These are phyloP conservation scores for Hippocampus abdominalis DNA, from an alignment of 2,113 vertebrate species.

Conservation along the genomic window DNA sequence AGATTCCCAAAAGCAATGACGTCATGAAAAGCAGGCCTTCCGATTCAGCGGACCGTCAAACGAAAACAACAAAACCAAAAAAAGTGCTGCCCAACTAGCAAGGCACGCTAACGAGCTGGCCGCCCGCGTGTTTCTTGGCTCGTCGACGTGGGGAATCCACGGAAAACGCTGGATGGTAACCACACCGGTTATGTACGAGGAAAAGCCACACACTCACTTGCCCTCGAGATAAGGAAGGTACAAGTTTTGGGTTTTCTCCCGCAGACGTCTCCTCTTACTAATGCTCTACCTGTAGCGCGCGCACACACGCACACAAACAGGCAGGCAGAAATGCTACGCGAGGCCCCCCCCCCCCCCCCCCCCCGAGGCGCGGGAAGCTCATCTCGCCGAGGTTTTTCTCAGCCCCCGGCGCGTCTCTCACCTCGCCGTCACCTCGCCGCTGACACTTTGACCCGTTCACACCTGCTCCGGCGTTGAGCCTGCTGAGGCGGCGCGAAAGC, in stretches of 20 bases:
- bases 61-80: too few relatives aligned
- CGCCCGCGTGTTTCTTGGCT: constrained; percentile 41
- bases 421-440: constrained; percentile 48
- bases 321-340: constrained; percentile 24
- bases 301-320: constrained; percentile 13
- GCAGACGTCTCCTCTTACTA: constrained; percentile 86
- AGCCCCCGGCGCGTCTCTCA: constrained; percentile 50
- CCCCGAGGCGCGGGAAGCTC: constrained; percentile 64
- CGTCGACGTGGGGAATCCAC: constrained; percentile 58
- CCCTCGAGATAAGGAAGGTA: constrained; percentile 79
- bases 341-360: constrained; percentile 31
- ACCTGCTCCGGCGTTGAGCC: constrained; percentile 29
- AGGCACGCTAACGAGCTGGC: not conserved
- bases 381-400: constrained; percentile 57
- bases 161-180: constrained; percentile 68
- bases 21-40: too few relatives aligned
- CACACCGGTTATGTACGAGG: constrained; percentile 75
- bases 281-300: constrained; percentile 68
- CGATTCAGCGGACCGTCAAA: too few relatives aligned
- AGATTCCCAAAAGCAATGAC: too few relatives aligned
- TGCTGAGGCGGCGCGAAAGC: constrained; percentile 2
- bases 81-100: too few relatives aligned
- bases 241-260: constrained; percentile 74
- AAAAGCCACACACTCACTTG: constrained; percentile 73
- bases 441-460: constrained; percentile 52